These are phyloP conservation scores for Metaphire vulgaris DNA, from an alignment of 1,140 invertebrate species.

Conservation along the genomic window DNA sequence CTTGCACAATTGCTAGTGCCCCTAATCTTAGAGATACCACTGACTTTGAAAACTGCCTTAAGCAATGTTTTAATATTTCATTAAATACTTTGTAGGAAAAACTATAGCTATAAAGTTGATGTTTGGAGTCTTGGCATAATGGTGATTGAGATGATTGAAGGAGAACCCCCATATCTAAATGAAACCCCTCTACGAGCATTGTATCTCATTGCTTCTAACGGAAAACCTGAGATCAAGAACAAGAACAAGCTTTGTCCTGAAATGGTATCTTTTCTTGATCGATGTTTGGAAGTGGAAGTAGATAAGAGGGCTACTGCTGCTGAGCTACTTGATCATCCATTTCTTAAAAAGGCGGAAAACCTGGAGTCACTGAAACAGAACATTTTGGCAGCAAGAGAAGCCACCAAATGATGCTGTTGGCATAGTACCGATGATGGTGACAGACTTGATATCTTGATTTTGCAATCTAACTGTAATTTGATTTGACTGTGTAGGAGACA, in stretches of 20 bases:
- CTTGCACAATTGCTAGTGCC: no score
- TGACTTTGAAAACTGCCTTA: no score
- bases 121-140: no score
- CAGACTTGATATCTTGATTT: no score
- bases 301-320: constrained; percentile 76
- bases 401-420: no score
- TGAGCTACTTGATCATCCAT: constrained; percentile 80
- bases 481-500: no score
- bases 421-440: no score
- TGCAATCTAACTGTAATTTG: no score
- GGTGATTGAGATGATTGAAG: constrained; percentile 53
- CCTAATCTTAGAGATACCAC: no score
- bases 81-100: constrained; percentile 34
- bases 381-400: constrained; percentile 26
- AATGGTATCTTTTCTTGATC: constrained; percentile 64
- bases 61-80: no score
- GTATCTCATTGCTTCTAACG: constrained; percentile 85
- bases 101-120: no score
- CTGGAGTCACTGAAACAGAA: constrained; percentile 79
- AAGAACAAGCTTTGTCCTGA: constrained; percentile 19
- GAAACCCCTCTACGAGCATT: constrained; percentile 51
- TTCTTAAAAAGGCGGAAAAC: constrained; percentile 69
- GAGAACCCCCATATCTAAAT: constrained; percentile 51
- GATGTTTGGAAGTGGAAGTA: constrained; percentile 82
- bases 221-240: constrained; percentile 91